Evolutionary conservation across 1,140 invertebrate genomes (phyloP).

Genomic region (Cotesia glomerata): DNA sequence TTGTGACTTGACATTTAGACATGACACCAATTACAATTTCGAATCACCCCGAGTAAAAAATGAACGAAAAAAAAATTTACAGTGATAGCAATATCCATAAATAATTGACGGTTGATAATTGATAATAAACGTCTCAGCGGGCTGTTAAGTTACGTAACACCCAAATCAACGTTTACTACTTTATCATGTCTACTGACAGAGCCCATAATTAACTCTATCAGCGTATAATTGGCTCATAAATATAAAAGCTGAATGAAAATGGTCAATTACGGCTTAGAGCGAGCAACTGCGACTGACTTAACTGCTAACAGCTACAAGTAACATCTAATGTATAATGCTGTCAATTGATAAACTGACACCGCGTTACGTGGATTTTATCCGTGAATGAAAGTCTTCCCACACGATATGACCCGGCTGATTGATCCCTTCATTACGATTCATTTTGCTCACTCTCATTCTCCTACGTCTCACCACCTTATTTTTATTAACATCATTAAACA

Average conservation of each 20-base stretch:
- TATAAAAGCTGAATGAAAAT: no score
- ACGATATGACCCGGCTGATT: conserved; percentile 27
- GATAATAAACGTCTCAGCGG: neutral
- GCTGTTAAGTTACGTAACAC: no score
- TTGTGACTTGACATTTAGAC: no score
- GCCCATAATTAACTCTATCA: no score
- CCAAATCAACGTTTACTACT: no score
- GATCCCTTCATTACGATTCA: conserved; percentile 22
- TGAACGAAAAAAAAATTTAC: no score
- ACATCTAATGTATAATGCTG: neutral
- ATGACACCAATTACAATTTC: no score
- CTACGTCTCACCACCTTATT: neutral
- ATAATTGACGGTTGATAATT: neutral
- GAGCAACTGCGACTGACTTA: conserved; percentile 13
- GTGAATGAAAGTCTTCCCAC: conserved; percentile 27
- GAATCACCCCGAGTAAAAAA: no score
- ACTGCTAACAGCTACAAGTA: conserved; percentile 16
- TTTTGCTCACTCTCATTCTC: neutral
- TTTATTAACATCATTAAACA: neutral
- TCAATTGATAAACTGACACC: conserved; percentile 29
- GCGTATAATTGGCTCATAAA: no score
- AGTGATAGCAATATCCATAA: neutral
- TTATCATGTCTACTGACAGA: no score
- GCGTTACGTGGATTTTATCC: conserved; percentile 3
- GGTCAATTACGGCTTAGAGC: neutral